Evolutionary conservation across 1,140 invertebrate species (phyloP).

Genomic region (Lordiphosa clarofinis): DNA sequence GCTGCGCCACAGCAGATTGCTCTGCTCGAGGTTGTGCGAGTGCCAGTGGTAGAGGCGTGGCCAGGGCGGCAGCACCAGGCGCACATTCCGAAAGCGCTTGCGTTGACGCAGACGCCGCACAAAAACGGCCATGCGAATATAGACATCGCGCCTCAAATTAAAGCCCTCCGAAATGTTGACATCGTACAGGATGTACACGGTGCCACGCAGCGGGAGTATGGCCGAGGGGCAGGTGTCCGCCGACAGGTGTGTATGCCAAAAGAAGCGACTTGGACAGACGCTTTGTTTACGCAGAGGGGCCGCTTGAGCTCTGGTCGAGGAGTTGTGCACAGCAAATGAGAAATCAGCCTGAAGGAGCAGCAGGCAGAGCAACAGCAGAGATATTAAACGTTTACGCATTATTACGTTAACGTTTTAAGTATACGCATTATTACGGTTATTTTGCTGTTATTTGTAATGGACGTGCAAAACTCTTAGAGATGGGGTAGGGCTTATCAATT

Average conservation of each 20-base stretch:
- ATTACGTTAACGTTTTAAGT: too few relatives aligned
- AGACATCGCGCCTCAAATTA: conserved; percentile 97
- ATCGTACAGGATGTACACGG: conserved; percentile 87
- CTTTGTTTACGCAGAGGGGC: not conserved
- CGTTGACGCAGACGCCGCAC: conserved; percentile 83
- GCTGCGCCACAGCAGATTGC: conserved; percentile 83
- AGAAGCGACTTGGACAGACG: conserved; percentile 17
- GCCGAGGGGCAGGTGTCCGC: conserved; percentile 40
- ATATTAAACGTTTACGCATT: too few relatives aligned
- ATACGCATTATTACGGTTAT: too few relatives aligned
- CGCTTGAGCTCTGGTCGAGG: conserved; percentile 1
- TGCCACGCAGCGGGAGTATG: conserved; percentile 36
- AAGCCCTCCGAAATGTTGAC: conserved; percentile 97
- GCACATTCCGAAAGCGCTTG: conserved; percentile 81
- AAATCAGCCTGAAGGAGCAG: not conserved
- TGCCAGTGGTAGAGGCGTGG: conserved; percentile 94
- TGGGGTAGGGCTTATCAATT: not conserved
- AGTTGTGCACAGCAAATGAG: not conserved
- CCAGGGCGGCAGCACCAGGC: conserved; percentile 94
- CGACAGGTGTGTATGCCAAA: conserved; percentile 16
- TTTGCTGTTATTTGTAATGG: too few relatives aligned
- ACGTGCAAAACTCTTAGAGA: conserved; percentile 7
- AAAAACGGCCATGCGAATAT: conserved; percentile 93
- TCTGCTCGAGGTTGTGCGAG: conserved; percentile 80
- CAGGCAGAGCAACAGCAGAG: not conserved